Base-by-base conservation (phyloP, 2,113 vertebrate species). In the Callorhinus ursinus region DNA sequence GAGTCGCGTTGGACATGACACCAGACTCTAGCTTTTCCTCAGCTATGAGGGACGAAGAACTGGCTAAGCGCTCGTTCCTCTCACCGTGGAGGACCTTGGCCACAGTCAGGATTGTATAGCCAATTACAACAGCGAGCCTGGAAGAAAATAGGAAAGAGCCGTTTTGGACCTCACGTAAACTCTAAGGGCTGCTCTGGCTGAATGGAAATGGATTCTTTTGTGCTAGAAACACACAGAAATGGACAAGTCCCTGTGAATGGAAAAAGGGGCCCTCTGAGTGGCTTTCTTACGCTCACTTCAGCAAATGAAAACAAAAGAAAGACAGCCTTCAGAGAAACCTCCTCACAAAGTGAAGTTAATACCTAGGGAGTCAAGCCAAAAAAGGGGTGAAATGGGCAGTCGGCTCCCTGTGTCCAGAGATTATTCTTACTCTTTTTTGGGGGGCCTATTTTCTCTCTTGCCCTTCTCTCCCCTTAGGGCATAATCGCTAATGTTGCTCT, bases 401-500 rank as follows among this genome's bases (percentile, higher is more conserved):
- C 0, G 21, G 95, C 95, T 90, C 95, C 95, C 96, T 33, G 42
- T 19, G 91, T 97, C 97, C 95, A 97, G 79, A 96, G 87, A 97
- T 88, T 92, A 92, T 97, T 97, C 92, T 95, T 53, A 63, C 65
- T 72, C 65, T 31, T 67, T 18, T 67, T 46, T 14, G 8, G 39
- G 49, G 49, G 49, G 76, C 55, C 88, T 97, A 96, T 95, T 97
- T 98, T 97, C 95, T 95, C 74, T 87, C 94, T 96, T 98, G 86
- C 82, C 95, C 46, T 88, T 96, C 88, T 39, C 80, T 97, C 95
- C 97, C 98, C 96, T 96, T 94, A 98, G 98, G 98, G 98, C 96
- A 90, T 97, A 98, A 98, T 98, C 95, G 61, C 93, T 98, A 95
- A 97, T 93, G 97, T 95, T 92, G 83, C 94, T 97, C 93, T 97